Evolutionary conservation across 2,888 invertebrate genomes (phyloP).

Genomic region (Pandemis heparana): DNA sequence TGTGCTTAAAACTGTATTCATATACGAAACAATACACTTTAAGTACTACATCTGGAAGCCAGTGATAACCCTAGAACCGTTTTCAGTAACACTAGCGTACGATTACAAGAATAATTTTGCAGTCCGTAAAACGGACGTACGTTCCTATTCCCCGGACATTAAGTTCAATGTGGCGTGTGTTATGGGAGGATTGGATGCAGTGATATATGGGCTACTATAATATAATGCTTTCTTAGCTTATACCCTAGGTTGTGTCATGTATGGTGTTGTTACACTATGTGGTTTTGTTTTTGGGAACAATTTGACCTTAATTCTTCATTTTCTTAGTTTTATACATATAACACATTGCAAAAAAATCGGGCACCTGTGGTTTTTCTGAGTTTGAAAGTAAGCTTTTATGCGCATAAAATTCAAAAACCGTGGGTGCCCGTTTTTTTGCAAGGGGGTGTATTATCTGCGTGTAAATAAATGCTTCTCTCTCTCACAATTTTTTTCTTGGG

Average conservation of each 20-base stretch:
- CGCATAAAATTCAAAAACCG: too few relatives aligned
- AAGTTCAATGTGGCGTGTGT: constrained; percentile 6
- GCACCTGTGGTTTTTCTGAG: too few relatives aligned
- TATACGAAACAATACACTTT: neutral
- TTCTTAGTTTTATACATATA: too few relatives aligned
- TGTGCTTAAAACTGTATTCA: neutral
- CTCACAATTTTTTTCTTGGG: too few relatives aligned
- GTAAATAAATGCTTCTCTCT: too few relatives aligned
- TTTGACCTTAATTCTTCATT: neutral
- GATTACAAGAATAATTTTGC: neutral
- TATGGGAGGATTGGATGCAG: neutral
- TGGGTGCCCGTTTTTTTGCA: too few relatives aligned
- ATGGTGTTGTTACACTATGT: neutral
- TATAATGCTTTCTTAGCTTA: constrained; percentile 32
- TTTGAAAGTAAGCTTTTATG: too few relatives aligned
- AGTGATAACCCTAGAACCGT: constrained; percentile 10
- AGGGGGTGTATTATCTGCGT: too few relatives aligned
- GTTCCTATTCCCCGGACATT: neutral
- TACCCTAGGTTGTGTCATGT: neutral
- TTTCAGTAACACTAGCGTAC: neutral
- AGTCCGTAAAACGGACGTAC: neutral
- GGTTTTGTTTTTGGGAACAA: neutral
- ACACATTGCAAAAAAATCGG: too few relatives aligned
- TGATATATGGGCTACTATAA: constrained; percentile 8
- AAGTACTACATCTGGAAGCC: neutral